phyloP scores from a whole-genome alignment of 2,888 invertebrate genomes.

The Ganaspis brasiliensis region DNA sequence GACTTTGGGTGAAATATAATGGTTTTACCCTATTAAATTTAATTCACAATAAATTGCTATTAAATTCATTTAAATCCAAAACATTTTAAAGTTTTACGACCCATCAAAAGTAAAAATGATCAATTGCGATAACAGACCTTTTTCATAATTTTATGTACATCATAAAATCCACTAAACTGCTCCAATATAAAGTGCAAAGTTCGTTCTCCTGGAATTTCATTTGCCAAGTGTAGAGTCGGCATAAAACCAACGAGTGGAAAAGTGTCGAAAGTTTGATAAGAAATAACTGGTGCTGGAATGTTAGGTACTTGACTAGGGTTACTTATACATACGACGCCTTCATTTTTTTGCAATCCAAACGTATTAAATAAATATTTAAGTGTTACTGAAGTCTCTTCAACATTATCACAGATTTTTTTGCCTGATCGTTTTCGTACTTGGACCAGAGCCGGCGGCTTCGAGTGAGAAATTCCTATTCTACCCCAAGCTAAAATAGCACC shows the following conservation, averaged over 20 bases:
- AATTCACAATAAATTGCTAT: too few relatives aligned
- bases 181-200: slow-evolving; percentile 80
- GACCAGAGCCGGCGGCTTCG: slow-evolving; percentile 76
- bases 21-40: too few relatives aligned
- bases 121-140: slow-evolving; percentile 72
- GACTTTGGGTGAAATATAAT: too few relatives aligned
- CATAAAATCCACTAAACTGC: slow-evolving; percentile 79
- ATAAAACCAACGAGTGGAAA: slow-evolving; percentile 73
- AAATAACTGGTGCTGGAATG: slow-evolving; percentile 78
- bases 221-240: slow-evolving; percentile 74
- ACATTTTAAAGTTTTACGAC: too few relatives aligned
- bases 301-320: slow-evolving; percentile 79
- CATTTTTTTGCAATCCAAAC: slow-evolving; percentile 84
- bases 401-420: slow-evolving; percentile 83
- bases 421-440: slow-evolving; percentile 84
- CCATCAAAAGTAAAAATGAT: background rate
- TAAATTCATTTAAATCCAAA: too few relatives aligned
- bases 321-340: slow-evolving; percentile 76
- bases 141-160: slow-evolving; percentile 74
- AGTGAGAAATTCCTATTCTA: slow-evolving; percentile 82
- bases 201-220: slow-evolving; percentile 73
- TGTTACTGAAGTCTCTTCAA: slow-evolving; percentile 72
- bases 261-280: slow-evolving; percentile 77
- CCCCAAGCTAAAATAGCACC: slow-evolving; percentile 90
- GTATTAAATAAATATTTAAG: slow-evolving; percentile 71